Evolutionary conservation across 2,113 vertebrate genomes (phyloP).

Genomic region (Tyrannus savana): DNA sequence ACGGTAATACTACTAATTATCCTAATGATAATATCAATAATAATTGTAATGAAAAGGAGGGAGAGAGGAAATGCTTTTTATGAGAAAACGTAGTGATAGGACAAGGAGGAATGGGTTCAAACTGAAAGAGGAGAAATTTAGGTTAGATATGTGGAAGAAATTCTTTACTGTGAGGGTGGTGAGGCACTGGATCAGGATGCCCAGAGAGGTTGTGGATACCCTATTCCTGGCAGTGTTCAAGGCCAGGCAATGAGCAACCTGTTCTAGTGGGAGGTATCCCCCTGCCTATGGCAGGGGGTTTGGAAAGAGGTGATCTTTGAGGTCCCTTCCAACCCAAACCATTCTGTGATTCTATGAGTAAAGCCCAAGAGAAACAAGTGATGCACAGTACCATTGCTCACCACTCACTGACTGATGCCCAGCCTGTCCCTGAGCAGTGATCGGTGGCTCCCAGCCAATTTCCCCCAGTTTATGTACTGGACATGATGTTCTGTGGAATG

Average conservation of each 20-base stretch:
- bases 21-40: not conserved
- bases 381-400: not conserved
- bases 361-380: not conserved
- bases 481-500: not conserved
- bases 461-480: not conserved
- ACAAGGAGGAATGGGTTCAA: not conserved
- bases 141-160: not conserved
- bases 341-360: not conserved
- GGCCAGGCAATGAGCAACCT: not conserved
- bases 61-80: not conserved
- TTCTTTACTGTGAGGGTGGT: not conserved
- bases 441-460: not conserved
- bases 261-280: not conserved
- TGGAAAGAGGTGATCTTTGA: not conserved
- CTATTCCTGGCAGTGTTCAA: not conserved
- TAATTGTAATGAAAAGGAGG: not conserved
- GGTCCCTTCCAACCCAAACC: not conserved
- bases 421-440: not conserved
- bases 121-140: not conserved
- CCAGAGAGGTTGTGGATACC: not conserved
- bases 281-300: not conserved
- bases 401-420: not conserved
- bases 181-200: not conserved
- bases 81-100: not conserved
- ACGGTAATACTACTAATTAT: not conserved